phyloP scores from a whole-genome alignment of 2,888 invertebrate species.

The Myopa tessellatipennis region DNA sequence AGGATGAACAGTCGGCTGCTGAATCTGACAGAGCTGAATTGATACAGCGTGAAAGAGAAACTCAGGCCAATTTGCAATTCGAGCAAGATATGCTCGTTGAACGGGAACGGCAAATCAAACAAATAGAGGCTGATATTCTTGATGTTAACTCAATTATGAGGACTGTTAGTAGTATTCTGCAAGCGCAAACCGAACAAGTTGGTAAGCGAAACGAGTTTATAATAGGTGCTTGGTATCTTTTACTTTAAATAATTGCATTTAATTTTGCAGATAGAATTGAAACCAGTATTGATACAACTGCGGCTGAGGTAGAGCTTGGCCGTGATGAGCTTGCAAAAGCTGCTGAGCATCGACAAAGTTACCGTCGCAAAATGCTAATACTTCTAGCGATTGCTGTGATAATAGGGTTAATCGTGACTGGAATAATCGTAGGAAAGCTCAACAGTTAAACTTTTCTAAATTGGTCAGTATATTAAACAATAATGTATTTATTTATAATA shows the following conservation, averaged over 20 bases:
- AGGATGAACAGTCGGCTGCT: conserved; percentile 51
- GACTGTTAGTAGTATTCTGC: conserved; percentile 78
- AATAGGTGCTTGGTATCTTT: neutral
- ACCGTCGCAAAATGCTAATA: conserved; percentile 80
- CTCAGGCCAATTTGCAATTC: conserved; percentile 72
- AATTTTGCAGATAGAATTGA: conserved; percentile 80
- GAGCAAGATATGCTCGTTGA: conserved; percentile 84
- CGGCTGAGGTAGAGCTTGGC: conserved; percentile 82
- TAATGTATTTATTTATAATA: conserved; percentile 35
- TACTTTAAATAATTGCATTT: neutral
- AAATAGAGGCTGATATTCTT: conserved; percentile 84
- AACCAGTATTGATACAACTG: conserved; percentile 80
- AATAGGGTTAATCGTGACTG: conserved; percentile 76
- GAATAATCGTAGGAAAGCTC: conserved; percentile 74
- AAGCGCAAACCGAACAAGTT: conserved; percentile 77
- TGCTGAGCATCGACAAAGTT: conserved; percentile 80
- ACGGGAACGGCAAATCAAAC: conserved; percentile 81
- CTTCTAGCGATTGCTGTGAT: conserved; percentile 76
- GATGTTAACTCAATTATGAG: conserved; percentile 88
- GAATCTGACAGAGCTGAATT: conserved; percentile 60
- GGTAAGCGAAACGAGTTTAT: conserved; percentile 71
- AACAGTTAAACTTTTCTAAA: conserved; percentile 66
- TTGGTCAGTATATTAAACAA: neutral
- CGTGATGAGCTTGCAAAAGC: conserved; percentile 84
- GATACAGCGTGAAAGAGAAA: conserved; percentile 61